A percentile compares a stretch with the other conserved stretches of the same genome.
phyloP scores from a whole-genome alignment of 2,797 vertebrate species.

The Coregonus suidteri region DNA sequence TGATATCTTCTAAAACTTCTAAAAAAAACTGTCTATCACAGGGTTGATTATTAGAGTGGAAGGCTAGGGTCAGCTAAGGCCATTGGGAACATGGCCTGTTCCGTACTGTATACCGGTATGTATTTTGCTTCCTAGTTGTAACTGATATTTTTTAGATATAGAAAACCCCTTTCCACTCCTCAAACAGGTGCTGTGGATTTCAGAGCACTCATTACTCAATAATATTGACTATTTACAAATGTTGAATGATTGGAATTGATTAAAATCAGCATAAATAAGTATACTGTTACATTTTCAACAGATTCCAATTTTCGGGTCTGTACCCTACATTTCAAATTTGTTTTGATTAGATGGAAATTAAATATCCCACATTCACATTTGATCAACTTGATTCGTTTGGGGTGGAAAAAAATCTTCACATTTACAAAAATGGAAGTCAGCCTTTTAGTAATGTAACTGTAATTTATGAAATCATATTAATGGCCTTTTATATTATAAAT shows the following conservation, averaged over 20 bases:
- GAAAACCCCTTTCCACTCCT: constrained; percentile 48
- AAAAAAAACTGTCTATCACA: constrained; percentile 72
- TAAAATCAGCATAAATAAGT: constrained; percentile 69
- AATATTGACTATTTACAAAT: not conserved
- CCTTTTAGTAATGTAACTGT: constrained; percentile 76
- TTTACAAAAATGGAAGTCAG: constrained; percentile 70
- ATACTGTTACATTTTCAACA: constrained; percentile 56
- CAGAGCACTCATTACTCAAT: not conserved
- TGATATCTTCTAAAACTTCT: constrained; percentile 74
- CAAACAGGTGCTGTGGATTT: not conserved
- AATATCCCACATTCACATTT: constrained; percentile 77
- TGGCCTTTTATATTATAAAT: constrained; percentile 76
- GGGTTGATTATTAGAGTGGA: constrained; percentile 74
- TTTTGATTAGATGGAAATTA: constrained; percentile 80
- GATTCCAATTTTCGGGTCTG: constrained; percentile 55
- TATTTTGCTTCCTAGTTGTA: constrained; percentile 67
- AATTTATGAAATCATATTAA: constrained; percentile 82
- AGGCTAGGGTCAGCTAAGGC: constrained; percentile 75
- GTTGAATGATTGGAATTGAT: constrained; percentile 72
- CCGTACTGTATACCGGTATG: constrained; percentile 61
- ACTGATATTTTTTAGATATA: not conserved
- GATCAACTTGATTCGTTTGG: constrained; percentile 77
- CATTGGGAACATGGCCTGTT: constrained; percentile 65
- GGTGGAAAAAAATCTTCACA: constrained; percentile 75
- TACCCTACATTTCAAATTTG: constrained; percentile 71